Percentiles rank a stretch among this genome's conserved stretches.
Conservation (phyloP, 2,113 vertebrate genomes). For the Pyrgilauda ruficollis region DNA sequence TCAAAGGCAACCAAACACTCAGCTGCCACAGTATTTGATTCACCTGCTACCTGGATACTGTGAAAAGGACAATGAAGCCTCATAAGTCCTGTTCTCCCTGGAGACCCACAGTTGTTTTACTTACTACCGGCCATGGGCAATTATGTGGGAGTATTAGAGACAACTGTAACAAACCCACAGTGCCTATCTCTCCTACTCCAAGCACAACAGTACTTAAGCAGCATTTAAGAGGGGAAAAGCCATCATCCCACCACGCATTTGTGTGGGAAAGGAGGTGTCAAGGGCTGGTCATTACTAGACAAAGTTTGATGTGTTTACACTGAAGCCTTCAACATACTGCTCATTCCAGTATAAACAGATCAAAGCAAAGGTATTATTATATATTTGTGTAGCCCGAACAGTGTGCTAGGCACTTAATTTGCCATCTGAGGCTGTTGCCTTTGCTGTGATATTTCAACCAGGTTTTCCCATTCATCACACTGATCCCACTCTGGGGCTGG, state of each 20-base stretch:
- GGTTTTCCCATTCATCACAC: background rate
- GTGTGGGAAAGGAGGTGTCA: background rate
- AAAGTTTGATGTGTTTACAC: background rate
- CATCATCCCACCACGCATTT: accelerated
- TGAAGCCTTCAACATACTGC: background rate
- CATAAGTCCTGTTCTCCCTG: background rate
- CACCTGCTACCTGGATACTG: background rate
- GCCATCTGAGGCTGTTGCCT: background rate
- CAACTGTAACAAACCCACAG: accelerated
- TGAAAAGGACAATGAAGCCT: background rate
- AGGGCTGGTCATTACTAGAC: background rate
- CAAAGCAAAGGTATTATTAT: background rate
- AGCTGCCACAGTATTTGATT: background rate
- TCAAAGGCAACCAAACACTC: background rate
- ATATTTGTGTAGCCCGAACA: constrained; percentile 24
- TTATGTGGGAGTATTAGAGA: background rate
- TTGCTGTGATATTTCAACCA: constrained; percentile 16
- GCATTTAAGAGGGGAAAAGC: background rate
- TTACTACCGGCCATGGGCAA: accelerated
- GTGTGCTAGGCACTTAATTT: constrained; percentile 33
- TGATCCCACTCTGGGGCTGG: background rate
- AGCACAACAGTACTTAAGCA: background rate
- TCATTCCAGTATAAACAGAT: background rate
- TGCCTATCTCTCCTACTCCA: background rate
- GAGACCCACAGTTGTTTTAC: background rate